Percentiles rank a stretch among this genome's conserved stretches.
Conservation (phyloP, 1,140 invertebrate genomes). For the Caligus rogercresseyi region DNA sequence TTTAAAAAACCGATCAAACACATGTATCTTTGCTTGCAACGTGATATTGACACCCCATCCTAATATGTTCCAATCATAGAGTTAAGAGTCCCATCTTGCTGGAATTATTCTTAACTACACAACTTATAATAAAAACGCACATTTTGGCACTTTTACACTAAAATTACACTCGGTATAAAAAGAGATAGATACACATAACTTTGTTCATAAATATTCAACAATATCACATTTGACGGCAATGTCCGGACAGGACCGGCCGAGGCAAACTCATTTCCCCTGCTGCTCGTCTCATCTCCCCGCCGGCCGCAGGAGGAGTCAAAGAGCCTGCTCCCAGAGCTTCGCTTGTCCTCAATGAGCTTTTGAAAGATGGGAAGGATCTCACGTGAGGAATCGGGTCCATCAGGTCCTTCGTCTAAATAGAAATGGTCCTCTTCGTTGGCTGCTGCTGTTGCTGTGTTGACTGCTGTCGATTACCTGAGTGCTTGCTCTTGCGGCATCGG, state of each 20-base stretch:
- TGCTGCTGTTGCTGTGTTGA: neutral
- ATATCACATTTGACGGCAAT: slow-evolving; percentile 14
- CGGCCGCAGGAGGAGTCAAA: neutral
- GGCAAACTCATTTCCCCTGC: neutral
- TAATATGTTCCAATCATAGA: no score
- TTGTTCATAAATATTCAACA: slow-evolving; percentile 13
- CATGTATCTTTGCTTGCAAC: no score
- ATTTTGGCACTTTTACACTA: neutral
- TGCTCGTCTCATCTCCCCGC: neutral
- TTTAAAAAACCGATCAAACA: no score
- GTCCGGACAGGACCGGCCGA: slow-evolving; percentile 13
- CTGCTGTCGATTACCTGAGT: neutral
- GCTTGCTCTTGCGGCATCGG: neutral
- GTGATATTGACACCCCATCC: no score
- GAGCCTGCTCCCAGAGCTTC: neutral
- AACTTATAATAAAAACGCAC: no score
- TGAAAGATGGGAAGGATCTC: slow-evolving; percentile 14
- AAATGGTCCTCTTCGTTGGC: neutral
- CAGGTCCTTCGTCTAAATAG: neutral
- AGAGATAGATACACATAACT: neutral
- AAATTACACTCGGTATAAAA: neutral
- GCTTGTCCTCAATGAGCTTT: slow-evolving; percentile 12
- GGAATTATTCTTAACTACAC: no score
- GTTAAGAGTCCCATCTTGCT: no score
- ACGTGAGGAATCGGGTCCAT: neutral